These are phyloP conservation scores for Zelostemma sp. DNA, from an alignment of 1,140 invertebrate species.

Conservation along the genomic window DNA sequence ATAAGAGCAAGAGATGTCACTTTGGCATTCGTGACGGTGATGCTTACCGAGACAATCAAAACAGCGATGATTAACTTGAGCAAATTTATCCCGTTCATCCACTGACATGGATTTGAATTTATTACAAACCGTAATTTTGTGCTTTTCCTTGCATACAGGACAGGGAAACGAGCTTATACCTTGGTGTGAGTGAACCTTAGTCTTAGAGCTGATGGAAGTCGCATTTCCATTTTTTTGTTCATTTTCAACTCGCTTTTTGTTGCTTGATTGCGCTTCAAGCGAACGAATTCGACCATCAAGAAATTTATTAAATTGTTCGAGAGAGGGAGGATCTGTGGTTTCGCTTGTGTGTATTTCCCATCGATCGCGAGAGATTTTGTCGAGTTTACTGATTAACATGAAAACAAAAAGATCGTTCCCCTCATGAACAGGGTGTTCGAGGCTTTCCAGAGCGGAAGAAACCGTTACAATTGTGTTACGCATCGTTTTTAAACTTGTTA, in stretches of 20 bases:
- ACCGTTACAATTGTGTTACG: conserved; percentile 2
- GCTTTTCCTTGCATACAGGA: neutral
- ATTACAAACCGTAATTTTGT: neutral
- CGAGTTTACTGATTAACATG: conserved; percentile 3
- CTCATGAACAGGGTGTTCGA: neutral
- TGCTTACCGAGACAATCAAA: conserved; percentile 2
- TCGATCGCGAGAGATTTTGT: conserved; percentile 4
- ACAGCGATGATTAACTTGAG: neutral
- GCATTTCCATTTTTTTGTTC: too few relatives aligned
- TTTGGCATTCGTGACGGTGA: neutral
- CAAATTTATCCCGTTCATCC: neutral
- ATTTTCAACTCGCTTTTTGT: neutral
- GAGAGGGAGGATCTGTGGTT: neutral
- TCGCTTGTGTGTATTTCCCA: neutral
- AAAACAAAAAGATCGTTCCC: conserved; percentile 2
- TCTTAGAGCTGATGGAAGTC: too few relatives aligned
- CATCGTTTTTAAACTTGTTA: neutral
- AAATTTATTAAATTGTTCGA: conserved; percentile 4
- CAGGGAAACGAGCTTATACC: neutral
- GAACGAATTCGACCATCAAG: neutral
- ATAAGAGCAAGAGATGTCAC: neutral
- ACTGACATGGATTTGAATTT: neutral
- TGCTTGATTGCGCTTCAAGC: neutral
- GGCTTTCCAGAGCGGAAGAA: neutral
- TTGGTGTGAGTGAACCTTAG: too few relatives aligned